Base-by-base conservation (phyloP, 2,888 invertebrate species). In the Apodemia zela region DNA sequence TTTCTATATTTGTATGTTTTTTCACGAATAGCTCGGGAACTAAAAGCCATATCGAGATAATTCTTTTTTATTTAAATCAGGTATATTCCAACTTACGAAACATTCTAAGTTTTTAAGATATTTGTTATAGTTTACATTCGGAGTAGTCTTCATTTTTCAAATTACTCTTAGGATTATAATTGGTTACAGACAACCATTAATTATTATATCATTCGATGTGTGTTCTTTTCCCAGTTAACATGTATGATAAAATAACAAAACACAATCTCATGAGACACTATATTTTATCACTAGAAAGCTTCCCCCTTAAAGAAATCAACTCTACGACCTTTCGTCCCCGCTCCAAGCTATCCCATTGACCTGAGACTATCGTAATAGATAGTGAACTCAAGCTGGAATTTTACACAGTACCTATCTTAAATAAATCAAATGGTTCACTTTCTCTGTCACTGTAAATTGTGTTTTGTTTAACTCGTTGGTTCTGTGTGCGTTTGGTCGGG, bases 401-500 rank as follows among this genome's bases (percentile, higher is more conserved):
- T 61, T 51, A 66, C 38, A 59, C 57, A 33, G 60, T 61, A 51
- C 73, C 77, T 76, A 80, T 82, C 13, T 54, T 21, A 54, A 83
- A 85, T 72, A 69, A 69, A 87, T 87, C 84, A 87, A 82, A 78
- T 75, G 82, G 81, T 82, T 82, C 77, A 82, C 81, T 85, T 84
- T 85, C 81, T 77, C 78, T 69, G 75, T 76, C 71, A 72, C 74
- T 77, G 78, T 78, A 81, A 82, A 86, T 84, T 83, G 81, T 82
- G 82, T 88, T 85, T 84, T 83, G 84, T 87, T 85, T 85, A 83
- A 86, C 83, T 82, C 77, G 76, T 75, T 77, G 54, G 25, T 21
- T 29, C 29, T 71, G 74, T 74, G 80, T 81, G 83, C 81, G 82
- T 82, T 84, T 77, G 80, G 75, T 81, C 76, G 84, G 82, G 80